Evolutionary conservation across 2,888 invertebrate species (phyloP), one percentile per base, ranked within the genome.

Genomic region (Cyaniris semiargus): DNA sequence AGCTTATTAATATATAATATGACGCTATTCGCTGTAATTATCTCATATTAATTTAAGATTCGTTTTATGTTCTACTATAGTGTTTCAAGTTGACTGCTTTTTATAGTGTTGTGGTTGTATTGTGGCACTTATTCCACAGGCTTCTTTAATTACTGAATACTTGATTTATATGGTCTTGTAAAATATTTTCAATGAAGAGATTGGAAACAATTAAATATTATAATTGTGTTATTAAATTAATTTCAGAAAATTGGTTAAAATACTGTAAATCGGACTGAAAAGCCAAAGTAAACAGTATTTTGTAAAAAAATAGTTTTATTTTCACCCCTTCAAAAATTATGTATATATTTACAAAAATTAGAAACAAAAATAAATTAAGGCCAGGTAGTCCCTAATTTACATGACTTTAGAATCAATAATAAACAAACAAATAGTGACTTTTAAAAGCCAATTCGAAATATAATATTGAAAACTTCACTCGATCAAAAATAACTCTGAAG

Each of bases 281-380:
- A 93, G 93, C 93, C 93, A 94, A 94, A 94, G 93, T 93, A 93
- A 93, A 93, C 93, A 93, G 93, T 94, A 93, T 93, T 94, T 93
- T 91, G 88, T 91, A 92, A 81, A 84, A 79, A 80, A 76, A 75
- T 76, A 70, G 56, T 74, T 60, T 80, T 78, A 79, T 78, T 82
- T 81, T 77, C 77, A 60, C 23, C 58, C 58, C n/a, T 21, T 21
- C 7, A 23, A 23, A 13, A 23, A 23, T 60, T 27, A 60, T 23
- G 21, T 60, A 27, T 5, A 66, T 27, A 23, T 23, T 23, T 21
- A 23, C 60, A 60, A 27, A 66, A 13, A 66, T 23, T 27, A 27
- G 21, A 66, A 27, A 60, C 23, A 70, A 48, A 48, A 70, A 66
- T 44, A 13, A n/a, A 70, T 38, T 86, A n/a, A n/a, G n/a, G n/a